Base-by-base conservation (phyloP, 2,797 vertebrate genomes). In the Cryptoprocta ferox region DNA sequence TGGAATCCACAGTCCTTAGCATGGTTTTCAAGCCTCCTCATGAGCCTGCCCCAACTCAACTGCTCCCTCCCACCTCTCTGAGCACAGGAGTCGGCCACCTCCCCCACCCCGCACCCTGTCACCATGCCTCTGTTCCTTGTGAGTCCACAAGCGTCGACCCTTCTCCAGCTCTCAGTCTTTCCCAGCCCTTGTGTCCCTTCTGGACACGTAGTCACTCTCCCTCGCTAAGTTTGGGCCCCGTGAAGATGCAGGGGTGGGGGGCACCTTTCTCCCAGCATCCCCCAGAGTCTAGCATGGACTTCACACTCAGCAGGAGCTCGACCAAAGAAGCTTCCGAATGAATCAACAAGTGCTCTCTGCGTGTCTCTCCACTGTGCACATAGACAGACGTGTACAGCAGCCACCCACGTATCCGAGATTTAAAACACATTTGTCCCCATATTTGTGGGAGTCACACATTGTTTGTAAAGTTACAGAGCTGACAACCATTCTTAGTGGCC, bases 351-450 rank as follows among this genome's bases (percentile, higher is more conserved):
- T 3, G 30, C 6, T 16, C 12, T 6, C 66, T 10, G 76, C 19
- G 6, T 6, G 5, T 5, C n/a, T 56, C 26, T 28, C 48, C 18
- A 1, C 4, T 1, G 10, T 5, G 24, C 4, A 21, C 3, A 0
- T 5, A 39, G 80, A 39, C 0, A 11, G 39, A 65, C 15, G 1
- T 0, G 28, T 7, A 2, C 26, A 4, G 8, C 1, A 24, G 37
- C 61, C 61, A 5, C 8, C 56, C 10, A 0, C 13, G 32, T 28
- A 37, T 35, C 13, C n/a, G n/a, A 48, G 18, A 53, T 12, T 11
- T 12, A 35, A 37, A 28, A 59, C 45, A 26, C 19, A 0, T 39
- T 35, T 70, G 73, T 56, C 48, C 37, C 66, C 6, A 11, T 50
- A 79, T 75, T 61, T 30, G 37, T 71, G 28, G 32, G 53, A 32